Base-by-base conservation (phyloP, 2,888 invertebrate species). In the Drosophila anceps region DNA sequence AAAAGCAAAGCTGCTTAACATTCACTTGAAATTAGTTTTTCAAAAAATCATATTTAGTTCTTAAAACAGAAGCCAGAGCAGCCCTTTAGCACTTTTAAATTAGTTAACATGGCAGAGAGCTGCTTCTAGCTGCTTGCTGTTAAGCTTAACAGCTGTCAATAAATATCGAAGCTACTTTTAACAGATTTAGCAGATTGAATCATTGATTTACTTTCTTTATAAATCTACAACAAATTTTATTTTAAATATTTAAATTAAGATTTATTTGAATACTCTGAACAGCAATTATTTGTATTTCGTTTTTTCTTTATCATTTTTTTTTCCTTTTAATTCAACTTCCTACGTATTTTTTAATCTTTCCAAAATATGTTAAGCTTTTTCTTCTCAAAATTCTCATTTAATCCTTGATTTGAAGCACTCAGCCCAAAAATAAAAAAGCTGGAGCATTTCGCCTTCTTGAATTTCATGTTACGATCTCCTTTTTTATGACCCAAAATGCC, bases 391-490 rank as follows among this genome's bases (percentile, higher is more conserved):
- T 77, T 73, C 65, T 33, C 63, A 60, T 76, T 63, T 69, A 31
- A 76, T 48, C 41, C 53, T 60, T 29, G 48, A 67, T 44, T 65
- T 54, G 15, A 15, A 60, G 27, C 35, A 41, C 51, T 46, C 7
- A 41, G 24, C 4, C 4, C 24, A 12, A 50, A 18, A n/a, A 31
- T 12, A 50, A 0, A 50, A 43, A 33, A 15, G 50, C 39, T 50
- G 58, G 13, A 59, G 20, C 60, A 50, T 27, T 70, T 70, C n/a
- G 59, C 57, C 41, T 48, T 64, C 64, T 81, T 63, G 66, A 77
- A 64, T 68, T 68, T 83, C 63, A 51, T 63, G 77, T 57, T 76
- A n/a, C 58, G 62, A 63, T 46, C 51, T 41, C 6, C 20, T 65
- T 65, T 66, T 54, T 68, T 46, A 61, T 59, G 64, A 15, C 50